These are phyloP conservation scores for Bovichtus variegatus DNA, from an alignment of 2,797 vertebrate species.

Conservation along the genomic window DNA sequence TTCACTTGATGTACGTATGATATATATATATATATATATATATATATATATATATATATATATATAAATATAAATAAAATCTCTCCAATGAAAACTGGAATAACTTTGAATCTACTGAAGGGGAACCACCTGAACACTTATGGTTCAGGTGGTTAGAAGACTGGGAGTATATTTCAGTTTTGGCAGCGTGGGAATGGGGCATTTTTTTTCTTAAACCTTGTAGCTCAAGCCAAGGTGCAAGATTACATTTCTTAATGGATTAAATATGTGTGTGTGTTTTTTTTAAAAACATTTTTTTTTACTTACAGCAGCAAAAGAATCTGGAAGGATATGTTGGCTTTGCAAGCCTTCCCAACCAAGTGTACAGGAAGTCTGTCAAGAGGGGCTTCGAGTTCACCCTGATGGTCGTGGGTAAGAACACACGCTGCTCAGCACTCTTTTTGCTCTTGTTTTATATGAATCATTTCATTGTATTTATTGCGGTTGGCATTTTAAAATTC, in stretches of 20 bases:
- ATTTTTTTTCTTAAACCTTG: constrained; percentile 1
- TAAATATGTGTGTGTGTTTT: constrained; percentile 38
- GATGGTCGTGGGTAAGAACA: constrained; percentile 97
- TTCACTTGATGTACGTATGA: not conserved
- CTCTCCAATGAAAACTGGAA: too few species aligned
- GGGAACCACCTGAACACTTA: too few species aligned
- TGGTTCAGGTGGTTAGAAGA: not conserved
- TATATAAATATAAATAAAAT: too few species aligned
- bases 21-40: too few species aligned
- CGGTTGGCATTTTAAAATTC: constrained; percentile 48
- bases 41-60: too few species aligned
- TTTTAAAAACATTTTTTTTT: too few species aligned
- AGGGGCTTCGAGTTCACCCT: constrained; percentile 99
- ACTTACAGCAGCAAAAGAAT: constrained; percentile 95
- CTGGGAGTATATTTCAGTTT: not conserved
- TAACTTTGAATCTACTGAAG: not conserved
- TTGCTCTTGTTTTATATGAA: constrained; percentile 59
- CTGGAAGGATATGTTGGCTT: constrained; percentile 99
- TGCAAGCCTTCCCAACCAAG: constrained; percentile 99
- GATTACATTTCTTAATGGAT: constrained; percentile 7
- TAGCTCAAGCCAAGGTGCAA: not conserved
- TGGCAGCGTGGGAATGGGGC: not conserved
- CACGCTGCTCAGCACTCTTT: constrained; percentile 32
- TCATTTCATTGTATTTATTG: constrained; percentile 70
- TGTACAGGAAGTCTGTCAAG: constrained; percentile 99